Evolutionary conservation across 2,888 invertebrate genomes (phyloP), one percentile per base, ranked within the genome.

Genomic region (Stomorhina lunata): DNA sequence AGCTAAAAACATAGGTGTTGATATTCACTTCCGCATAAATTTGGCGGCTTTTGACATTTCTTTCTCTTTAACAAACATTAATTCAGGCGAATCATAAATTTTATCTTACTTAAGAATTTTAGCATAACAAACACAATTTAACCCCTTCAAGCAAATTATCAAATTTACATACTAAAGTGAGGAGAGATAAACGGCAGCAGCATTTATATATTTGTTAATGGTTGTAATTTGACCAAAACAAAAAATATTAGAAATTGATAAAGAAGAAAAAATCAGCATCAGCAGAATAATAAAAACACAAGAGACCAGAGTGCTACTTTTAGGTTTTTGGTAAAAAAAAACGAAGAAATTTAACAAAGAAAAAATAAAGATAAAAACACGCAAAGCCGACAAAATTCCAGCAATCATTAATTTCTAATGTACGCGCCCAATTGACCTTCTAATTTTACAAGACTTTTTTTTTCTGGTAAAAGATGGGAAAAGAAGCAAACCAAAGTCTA

Each of bases 371-470:
- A 75, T 53, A 29, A 37, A 53, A 65, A 53, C 43, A 50, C 66
- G 48, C 48, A 20, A 69, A 73, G 25, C 69, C 79, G 81, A 73
- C 71, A 79, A 79, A 82, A 66, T 82, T 79, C 82, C 69, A 65
- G 50, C 32, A 71, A 82, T 79, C 69, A 82, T 75, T 75, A 65
- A 79, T 82, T 82, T 79, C 79, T 75, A 82, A 82, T 79, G 75
- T 79, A 68, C 57, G 69, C 78, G 69, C 73, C 72, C 68, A 69
- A 78, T 78, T 75, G 78, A 78, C 81, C 81, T 81, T 81, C 78
- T 75, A 81, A 65, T 73, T 78, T 77, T 81, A 81, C 59, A 61
- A 66, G 66, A 71, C 50, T 53, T 76, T 80, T 80, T 72, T 66
- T 77, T 17, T 40, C 45, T 17, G 25, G 17, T 69, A n/a, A n/a